These are phyloP conservation scores for Lophotriccus pileatus DNA, from an alignment of 2,797 vertebrate genomes.

Conservation along the genomic window DNA sequence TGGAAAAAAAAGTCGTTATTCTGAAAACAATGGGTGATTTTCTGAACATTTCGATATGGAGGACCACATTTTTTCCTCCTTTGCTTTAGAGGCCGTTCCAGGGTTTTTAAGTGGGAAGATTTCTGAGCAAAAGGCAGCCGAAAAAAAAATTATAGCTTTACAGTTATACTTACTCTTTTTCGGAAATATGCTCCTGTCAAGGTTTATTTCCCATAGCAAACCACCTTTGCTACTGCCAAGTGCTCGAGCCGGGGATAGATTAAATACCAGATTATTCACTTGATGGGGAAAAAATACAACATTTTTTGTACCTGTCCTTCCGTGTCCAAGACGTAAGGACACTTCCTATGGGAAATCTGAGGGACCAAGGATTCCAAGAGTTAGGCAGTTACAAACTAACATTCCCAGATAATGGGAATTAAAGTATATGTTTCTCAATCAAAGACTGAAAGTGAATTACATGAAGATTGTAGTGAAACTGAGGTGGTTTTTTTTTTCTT, in stretches of 20 bases:
- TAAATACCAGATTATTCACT: conserved; percentile 52
- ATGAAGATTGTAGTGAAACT: neutral
- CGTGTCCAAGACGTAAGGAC: neutral
- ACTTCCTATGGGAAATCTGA: neutral
- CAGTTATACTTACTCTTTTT: conserved; percentile 41
- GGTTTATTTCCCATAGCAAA: conserved; percentile 77
- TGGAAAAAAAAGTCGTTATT: neutral
- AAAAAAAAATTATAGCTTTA: neutral
- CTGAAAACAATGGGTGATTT: neutral
- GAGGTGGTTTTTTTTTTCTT: neutral
- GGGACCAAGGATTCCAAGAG: neutral
- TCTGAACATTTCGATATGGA: neutral
- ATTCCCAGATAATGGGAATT: neutral
- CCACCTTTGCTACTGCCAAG: conserved; percentile 64
- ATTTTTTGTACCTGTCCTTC: neutral
- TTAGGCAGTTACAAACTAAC: neutral
- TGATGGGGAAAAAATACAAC: conserved; percentile 22
- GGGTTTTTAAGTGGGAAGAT: neutral
- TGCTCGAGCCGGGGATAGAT: conserved; percentile 48
- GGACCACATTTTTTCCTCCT: neutral
- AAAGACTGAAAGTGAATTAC: neutral
- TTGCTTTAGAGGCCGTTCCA: neutral
- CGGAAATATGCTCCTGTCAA: conserved; percentile 72
- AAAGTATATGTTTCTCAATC: neutral
- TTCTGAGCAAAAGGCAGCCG: neutral